These are phyloP conservation scores for Lepidurus apus DNA, from an alignment of 1,140 invertebrate species.

Conservation along the genomic window DNA sequence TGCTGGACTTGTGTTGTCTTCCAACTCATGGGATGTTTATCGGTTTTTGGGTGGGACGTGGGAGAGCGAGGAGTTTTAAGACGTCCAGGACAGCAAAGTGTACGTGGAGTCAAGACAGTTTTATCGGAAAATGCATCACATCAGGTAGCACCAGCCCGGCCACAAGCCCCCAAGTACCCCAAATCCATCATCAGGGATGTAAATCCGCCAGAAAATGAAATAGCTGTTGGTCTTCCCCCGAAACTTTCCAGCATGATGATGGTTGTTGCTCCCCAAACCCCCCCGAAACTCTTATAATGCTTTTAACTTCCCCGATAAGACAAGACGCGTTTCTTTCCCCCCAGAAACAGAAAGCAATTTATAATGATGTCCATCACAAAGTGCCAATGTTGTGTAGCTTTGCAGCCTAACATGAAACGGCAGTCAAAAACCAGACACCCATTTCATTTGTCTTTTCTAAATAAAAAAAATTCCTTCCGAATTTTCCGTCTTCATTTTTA, in stretches of 20 bases:
- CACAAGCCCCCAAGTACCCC: background rate
- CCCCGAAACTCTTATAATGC: background rate
- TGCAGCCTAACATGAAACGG: too few species aligned
- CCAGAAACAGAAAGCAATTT: too few species aligned
- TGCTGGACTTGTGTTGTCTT: background rate
- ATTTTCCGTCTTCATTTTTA: too few species aligned
- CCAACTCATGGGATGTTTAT: background rate
- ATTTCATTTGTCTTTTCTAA: too few species aligned
- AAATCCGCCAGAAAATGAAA: constrained; percentile 10
- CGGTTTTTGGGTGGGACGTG: background rate
- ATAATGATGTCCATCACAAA: too few species aligned
- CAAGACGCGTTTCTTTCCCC: too few species aligned
- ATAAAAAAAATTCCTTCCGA: too few species aligned
- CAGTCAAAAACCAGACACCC: too few species aligned
- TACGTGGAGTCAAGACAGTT: background rate
- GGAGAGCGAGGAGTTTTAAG: background rate
- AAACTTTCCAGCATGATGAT: background rate
- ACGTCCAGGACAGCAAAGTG: background rate
- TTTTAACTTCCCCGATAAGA: background rate
- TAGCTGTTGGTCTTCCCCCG: background rate
- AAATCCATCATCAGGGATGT: constrained; percentile 13
- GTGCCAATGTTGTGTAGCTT: too few species aligned
- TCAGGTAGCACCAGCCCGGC: background rate
- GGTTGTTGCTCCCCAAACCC: background rate
- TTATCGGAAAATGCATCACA: constrained; percentile 2